phyloP scores from a whole-genome alignment of 2,888 invertebrate species.

The Serrognathus titanus region DNA sequence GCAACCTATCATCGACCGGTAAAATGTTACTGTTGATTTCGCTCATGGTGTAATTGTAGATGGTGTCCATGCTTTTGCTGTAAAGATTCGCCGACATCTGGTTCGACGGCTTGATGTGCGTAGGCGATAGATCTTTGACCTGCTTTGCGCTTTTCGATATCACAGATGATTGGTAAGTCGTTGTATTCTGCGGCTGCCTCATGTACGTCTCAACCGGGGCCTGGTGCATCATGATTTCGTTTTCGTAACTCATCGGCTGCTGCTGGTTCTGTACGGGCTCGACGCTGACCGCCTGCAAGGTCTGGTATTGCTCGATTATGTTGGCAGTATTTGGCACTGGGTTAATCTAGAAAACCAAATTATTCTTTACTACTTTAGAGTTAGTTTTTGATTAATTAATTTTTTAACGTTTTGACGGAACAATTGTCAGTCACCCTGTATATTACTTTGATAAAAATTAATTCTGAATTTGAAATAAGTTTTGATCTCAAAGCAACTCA shows the following conservation, averaged over 20 bases:
- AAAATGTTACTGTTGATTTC: conserved; percentile 15
- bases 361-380: too few relatives aligned
- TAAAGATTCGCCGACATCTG: conserved; percentile 8
- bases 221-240: conserved; percentile 23
- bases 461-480: too few relatives aligned
- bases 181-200: conserved; percentile 9
- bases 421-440: too few relatives aligned
- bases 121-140: conserved; percentile 23
- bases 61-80: conserved; percentile 20
- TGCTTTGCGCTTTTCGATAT: conserved; percentile 36
- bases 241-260: conserved; percentile 16
- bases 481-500: too few relatives aligned
- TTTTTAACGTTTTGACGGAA: too few relatives aligned
- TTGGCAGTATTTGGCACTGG: conserved; percentile 17
- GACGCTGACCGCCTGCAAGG: conserved; percentile 23
- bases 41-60: conserved; percentile 18
- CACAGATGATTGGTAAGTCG: conserved; percentile 23
- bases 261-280: conserved; percentile 27
- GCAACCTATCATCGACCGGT: conserved; percentile 17
- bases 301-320: conserved; percentile 44
- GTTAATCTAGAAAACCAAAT: too few relatives aligned
- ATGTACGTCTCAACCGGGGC: conserved; percentile 20
- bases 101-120: conserved; percentile 8
- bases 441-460: too few relatives aligned
- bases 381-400: too few relatives aligned